Conservation (phyloP, 2,113 vertebrate genomes). For the Nipponia nippon region DNA sequence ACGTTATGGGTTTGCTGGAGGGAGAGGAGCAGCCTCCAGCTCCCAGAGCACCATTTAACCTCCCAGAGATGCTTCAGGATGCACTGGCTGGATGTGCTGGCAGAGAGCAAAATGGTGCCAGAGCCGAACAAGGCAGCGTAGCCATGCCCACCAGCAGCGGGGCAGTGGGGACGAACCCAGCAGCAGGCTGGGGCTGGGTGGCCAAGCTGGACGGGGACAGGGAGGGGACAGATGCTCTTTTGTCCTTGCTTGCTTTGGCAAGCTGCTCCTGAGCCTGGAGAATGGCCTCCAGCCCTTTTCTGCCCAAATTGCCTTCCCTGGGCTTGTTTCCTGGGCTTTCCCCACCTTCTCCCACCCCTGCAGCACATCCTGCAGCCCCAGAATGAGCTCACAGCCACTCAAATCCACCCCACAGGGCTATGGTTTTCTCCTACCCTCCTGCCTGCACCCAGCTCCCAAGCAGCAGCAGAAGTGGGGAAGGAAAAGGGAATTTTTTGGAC, state of each 20-base stretch:
- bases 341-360: not conserved
- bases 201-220: not conserved
- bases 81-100: not conserved
- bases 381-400: not conserved
- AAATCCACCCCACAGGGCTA: accelerated
- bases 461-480: not conserved
- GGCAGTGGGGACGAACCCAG: not conserved
- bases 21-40: not conserved
- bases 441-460: not conserved
- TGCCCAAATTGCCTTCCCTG: not conserved
- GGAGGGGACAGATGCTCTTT: not conserved
- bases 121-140: not conserved
- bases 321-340: not conserved
- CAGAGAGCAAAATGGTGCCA: accelerated
- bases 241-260: not conserved
- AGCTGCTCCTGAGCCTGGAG: not conserved
- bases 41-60: not conserved
- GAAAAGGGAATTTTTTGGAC: not conserved
- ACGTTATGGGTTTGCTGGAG: not conserved
- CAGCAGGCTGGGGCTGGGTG: accelerated
- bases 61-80: not conserved
- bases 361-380: not conserved
- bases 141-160: accelerated
- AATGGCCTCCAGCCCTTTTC: not conserved
- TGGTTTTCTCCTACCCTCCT: not conserved